A percentile compares a stretch with the other conserved stretches of the same genome.
Evolutionary conservation across 2,888 invertebrate genomes (phyloP).

Genomic region (Philopedon plagiatum): DNA sequence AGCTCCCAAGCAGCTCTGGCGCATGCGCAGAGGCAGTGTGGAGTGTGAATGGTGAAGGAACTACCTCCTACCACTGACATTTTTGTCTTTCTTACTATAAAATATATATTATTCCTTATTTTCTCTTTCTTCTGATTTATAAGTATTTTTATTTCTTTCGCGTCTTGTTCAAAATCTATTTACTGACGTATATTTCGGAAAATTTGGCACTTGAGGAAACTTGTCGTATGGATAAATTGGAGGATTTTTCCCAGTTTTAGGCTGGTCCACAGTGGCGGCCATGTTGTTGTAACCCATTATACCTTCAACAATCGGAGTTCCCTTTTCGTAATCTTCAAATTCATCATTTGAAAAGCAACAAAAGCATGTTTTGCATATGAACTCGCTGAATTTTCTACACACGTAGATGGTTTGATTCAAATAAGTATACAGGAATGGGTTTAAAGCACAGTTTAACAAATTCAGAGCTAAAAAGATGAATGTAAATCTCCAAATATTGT

Average conservation of each 20-base stretch:
- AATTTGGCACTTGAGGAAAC: conserved; percentile 39
- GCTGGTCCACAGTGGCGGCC: background rate
- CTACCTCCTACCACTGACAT: too few relatives aligned
- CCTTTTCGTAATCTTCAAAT: conserved; percentile 65
- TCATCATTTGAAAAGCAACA: conserved; percentile 65
- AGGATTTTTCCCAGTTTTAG: background rate
- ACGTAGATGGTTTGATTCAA: conserved; percentile 70
- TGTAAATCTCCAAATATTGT: conserved; percentile 68
- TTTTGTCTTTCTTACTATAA: too few relatives aligned
- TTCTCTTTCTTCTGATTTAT: too few relatives aligned
- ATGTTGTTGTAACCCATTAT: conserved; percentile 28
- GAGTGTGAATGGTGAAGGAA: too few relatives aligned
- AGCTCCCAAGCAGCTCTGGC: too few relatives aligned
- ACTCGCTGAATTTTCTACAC: conserved; percentile 59
- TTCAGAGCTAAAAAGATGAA: conserved; percentile 71
- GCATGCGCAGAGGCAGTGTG: too few relatives aligned
- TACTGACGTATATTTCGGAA: conserved; percentile 40
- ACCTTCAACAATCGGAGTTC: conserved; percentile 32
- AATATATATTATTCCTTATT: too few relatives aligned
- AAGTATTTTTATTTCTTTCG: too few relatives aligned
- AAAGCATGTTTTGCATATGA: conserved; percentile 63
- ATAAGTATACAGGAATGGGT: conserved; percentile 76
- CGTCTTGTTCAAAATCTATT: conserved; percentile 32
- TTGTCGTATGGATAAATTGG: conserved; percentile 5
- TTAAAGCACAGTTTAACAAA: conserved; percentile 71